Base-by-base conservation (phyloP, 1,140 invertebrate species). In the Leptinotarsa lineolata region DNA sequence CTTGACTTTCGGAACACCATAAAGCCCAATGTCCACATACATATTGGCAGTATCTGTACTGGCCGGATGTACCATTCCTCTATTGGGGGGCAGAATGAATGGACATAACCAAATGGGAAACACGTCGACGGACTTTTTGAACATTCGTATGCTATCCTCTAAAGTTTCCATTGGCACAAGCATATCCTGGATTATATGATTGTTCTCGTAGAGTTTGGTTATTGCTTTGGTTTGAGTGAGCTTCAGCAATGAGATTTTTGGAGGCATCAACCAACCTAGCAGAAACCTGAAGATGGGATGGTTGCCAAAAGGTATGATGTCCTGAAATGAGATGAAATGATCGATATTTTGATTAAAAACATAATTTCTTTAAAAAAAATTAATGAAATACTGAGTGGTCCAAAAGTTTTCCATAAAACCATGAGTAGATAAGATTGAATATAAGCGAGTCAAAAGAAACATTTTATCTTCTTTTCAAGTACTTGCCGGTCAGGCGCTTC, bases 71-170 rank as follows among this genome's bases (percentile, higher is more conserved):
- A 95, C 84, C 84, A 95, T 89, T 13, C 94, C 94, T 2, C 92
- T 92, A 46, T 90, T 84, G 46, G 87, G 85, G 45, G 88, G 89
- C 71, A 95, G 81, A 80, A 88, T 90, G 81, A 94, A 94, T 0
- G 94, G 93, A 83, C 94, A 95, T 48, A 96, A 79, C 94, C 94
- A 95, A 5, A 95, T 84, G 0, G 94, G 94, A 83, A 94, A 95
- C 24, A 95, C 88, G 85, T 93, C 84, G 70, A 94, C 86, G 79
- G 92, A 88, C 15, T 91, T 83, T 80, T 95, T 87, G 80, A 95
- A 92, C 24, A 89, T 82, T 18, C 87, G 72, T 2, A 95, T 84
- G 18, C 90, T 86, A 3, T 90, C 85, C 76, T 89, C 86, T 11
- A 95, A 79, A 2, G 83, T 83, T 16, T 86, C 84, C 20, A 94